These are phyloP conservation scores for Vipera ursinii DNA, from an alignment of 2,797 vertebrate genomes.

Conservation along the genomic window DNA sequence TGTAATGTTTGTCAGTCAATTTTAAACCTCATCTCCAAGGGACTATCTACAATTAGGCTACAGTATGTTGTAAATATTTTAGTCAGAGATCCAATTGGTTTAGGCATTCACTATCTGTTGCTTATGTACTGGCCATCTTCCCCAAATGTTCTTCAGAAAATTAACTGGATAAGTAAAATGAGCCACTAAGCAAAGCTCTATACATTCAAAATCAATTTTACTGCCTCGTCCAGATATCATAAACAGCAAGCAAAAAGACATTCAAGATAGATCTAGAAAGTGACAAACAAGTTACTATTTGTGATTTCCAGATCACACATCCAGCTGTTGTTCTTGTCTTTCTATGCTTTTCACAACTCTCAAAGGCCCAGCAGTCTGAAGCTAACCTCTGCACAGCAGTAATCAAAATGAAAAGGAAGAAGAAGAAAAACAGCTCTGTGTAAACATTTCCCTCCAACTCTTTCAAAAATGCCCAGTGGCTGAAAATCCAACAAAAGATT, in stretches of 20 bases:
- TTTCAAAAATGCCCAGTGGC: constrained; percentile 3
- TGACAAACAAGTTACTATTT: constrained; percentile 52
- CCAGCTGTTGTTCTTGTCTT: constrained; percentile 56
- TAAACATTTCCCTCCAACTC: constrained; percentile 14
- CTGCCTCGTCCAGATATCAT: constrained; percentile 53
- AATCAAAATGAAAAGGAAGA: constrained; percentile 39
- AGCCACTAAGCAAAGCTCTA: constrained; percentile 39
- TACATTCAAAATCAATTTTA: constrained; percentile 50
- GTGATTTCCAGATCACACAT: constrained; percentile 43
- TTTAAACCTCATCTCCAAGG: constrained; percentile 25
- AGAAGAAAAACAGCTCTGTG: constrained; percentile 27
- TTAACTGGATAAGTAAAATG: constrained; percentile 19
- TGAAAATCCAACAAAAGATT: constrained; percentile 20
- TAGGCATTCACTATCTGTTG: neutral
- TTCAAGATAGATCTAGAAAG: constrained; percentile 53
- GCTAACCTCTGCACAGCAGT: constrained; percentile 2
- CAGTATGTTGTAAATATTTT: constrained; percentile 39
- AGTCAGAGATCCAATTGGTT: constrained; percentile 30
- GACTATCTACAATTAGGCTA: constrained; percentile 38
- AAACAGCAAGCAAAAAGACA: constrained; percentile 38
- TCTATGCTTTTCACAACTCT: constrained; percentile 23
- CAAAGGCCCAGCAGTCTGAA: constrained; percentile 33
- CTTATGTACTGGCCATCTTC: constrained; percentile 20
- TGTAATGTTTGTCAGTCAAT: constrained; percentile 30
- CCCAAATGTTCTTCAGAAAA: constrained; percentile 47